These are phyloP conservation scores for Mastomys natalensis DNA, from an alignment of 2,113 vertebrate species.

Conservation along the genomic window DNA sequence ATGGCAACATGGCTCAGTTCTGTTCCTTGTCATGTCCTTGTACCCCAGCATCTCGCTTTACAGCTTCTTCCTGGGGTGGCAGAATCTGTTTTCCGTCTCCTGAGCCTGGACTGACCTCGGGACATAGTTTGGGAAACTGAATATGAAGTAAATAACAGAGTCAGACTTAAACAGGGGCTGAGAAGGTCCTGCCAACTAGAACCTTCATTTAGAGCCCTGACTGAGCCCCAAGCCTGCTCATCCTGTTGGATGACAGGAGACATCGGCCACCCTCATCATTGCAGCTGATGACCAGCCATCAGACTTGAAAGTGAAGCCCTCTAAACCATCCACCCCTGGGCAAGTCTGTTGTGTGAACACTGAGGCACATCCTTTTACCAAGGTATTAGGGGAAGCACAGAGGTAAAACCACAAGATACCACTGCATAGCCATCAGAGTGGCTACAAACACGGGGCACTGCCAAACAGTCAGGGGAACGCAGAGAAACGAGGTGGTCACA, in stretches of 20 bases:
- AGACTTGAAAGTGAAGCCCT: background rate
- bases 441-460: background rate
- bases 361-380: background rate
- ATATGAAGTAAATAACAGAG: background rate
- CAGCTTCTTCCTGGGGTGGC: background rate
- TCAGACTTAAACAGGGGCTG: background rate
- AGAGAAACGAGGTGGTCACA: background rate
- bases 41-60: background rate
- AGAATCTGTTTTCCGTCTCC: background rate
- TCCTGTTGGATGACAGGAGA: background rate
- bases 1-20: background rate
- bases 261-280: too few relatives aligned
- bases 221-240: background rate
- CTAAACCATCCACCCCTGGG: background rate
- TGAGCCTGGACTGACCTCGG: background rate
- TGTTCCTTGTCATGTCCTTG: background rate
- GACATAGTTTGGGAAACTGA: background rate
- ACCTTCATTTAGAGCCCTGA: background rate
- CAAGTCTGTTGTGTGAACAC: background rate
- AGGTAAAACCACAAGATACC: background rate
- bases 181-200: background rate
- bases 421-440: background rate
- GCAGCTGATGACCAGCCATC: background rate
- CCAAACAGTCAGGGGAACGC: background rate
- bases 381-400: background rate